phyloP scores from a whole-genome alignment of 2,113 vertebrate genomes.

The Oreocharis arfaki region DNA sequence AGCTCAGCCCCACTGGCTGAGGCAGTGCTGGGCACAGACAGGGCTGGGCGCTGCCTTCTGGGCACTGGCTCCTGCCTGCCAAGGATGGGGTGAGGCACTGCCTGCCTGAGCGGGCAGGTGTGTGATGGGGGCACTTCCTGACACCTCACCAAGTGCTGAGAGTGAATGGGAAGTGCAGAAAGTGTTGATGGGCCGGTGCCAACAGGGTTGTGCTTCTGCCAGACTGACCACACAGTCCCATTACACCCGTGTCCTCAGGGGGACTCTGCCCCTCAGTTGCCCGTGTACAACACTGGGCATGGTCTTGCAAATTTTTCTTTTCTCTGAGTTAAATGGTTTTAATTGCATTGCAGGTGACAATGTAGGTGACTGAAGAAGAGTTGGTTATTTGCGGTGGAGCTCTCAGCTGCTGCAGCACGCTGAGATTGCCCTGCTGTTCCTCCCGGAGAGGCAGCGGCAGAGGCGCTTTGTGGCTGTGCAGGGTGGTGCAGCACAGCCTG shows the following conservation, averaged over 20 bases:
- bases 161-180: background rate
- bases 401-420: accelerated
- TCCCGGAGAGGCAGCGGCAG: background rate
- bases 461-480: background rate
- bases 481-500: accelerated
- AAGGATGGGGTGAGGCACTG: accelerated
- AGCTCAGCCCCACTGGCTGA: background rate
- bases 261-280: background rate
- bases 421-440: background rate
- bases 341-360: background rate
- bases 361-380: background rate
- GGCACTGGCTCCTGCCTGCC: background rate
- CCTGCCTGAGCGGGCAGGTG: background rate
- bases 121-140: background rate
- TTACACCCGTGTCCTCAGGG: background rate
- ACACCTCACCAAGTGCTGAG: background rate
- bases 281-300: accelerated
- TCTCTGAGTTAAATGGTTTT: background rate
- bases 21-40: background rate
- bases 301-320: background rate
- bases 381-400: background rate
- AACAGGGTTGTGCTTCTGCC: background rate
- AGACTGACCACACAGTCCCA: accelerated
- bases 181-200: background rate
- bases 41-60: background rate